phyloP scores from a whole-genome alignment of 2,113 vertebrate species.

The Heteronetta atricapilla region DNA sequence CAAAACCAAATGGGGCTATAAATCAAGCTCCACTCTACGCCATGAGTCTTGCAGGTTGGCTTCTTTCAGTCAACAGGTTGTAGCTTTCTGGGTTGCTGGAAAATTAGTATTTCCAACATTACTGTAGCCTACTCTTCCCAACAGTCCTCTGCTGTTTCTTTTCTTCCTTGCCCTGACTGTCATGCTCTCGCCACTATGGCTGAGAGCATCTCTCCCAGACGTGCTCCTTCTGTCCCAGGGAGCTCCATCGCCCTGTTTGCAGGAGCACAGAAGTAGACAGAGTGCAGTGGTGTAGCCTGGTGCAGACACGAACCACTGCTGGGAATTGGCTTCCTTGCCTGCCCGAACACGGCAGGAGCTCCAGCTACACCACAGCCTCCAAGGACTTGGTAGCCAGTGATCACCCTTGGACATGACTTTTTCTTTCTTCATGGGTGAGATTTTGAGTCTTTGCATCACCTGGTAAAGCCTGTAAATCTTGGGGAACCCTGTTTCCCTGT shows the following conservation, averaged over 20 bases:
- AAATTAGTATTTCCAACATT: not conserved
- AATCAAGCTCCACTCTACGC: not conserved
- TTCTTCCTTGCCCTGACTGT: not conserved
- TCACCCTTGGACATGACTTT: not conserved
- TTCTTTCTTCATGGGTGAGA: not conserved
- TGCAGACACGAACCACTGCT: not conserved
- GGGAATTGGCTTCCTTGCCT: not conserved
- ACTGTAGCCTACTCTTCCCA: not conserved
- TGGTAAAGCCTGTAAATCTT: not conserved
- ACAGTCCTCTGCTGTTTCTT: not conserved
- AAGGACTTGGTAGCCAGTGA: not conserved
- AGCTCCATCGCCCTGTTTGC: not conserved
- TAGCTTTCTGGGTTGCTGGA: not conserved
- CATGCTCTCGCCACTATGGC: not conserved
- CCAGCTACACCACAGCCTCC: no score
- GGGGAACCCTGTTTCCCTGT: not conserved
- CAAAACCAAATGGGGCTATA: not conserved
- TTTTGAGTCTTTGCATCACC: not conserved
- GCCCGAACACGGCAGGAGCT: fast-evolving
- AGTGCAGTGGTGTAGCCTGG: not conserved
- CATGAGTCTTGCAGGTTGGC: fast-evolving
- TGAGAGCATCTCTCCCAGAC: not conserved
- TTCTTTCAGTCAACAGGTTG: not conserved
- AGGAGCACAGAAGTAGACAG: not conserved
- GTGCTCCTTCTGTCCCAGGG: not conserved